These are phyloP conservation scores for Polydrusus cervinus DNA, from an alignment of 2,888 invertebrate species.

Conservation along the genomic window DNA sequence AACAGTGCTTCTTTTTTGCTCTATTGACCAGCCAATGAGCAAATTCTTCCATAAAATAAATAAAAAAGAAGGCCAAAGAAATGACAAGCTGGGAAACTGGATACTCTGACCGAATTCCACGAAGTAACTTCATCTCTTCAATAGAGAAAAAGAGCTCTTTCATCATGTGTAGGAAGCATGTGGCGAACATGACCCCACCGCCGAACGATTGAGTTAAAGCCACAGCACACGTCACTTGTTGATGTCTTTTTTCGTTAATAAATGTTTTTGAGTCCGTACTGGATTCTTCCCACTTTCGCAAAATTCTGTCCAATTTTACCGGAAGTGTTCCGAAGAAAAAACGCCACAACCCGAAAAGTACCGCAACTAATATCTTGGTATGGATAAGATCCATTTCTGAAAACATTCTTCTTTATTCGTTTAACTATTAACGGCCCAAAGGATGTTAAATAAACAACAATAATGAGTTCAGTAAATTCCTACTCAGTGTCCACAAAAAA, in stretches of 20 bases:
- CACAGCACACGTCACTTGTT: constrained; percentile 66
- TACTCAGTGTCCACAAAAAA: too few species aligned
- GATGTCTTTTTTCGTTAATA: constrained; percentile 65
- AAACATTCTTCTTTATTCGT: neutral
- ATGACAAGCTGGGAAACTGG: constrained; percentile 73
- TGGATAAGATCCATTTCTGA: constrained; percentile 49
- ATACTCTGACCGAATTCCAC: constrained; percentile 64
- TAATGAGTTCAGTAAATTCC: too few species aligned
- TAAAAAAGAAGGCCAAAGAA: constrained; percentile 73
- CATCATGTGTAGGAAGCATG: constrained; percentile 76
- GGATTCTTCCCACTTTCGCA: constrained; percentile 67
- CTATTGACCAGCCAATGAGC: constrained; percentile 67
- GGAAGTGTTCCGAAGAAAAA: constrained; percentile 73
- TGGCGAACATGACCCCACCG: constrained; percentile 75
- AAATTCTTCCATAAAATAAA: constrained; percentile 75
- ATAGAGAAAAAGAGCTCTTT: constrained; percentile 73
- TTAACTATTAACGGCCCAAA: neutral
- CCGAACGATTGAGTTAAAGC: constrained; percentile 72
- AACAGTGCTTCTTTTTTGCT: constrained; percentile 28
- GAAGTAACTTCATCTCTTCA: constrained; percentile 65
- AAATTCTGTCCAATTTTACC: constrained; percentile 70
- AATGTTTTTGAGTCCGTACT: constrained; percentile 43
- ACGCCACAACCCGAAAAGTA: constrained; percentile 71
- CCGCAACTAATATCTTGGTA: constrained; percentile 72
- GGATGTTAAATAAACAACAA: too few species aligned